Percentiles rank a stretch among this genome's conserved stretches.
These are phyloP conservation scores for Ochlodes sylvanus DNA, from an alignment of 2,888 invertebrate species.

Conservation along the genomic window DNA sequence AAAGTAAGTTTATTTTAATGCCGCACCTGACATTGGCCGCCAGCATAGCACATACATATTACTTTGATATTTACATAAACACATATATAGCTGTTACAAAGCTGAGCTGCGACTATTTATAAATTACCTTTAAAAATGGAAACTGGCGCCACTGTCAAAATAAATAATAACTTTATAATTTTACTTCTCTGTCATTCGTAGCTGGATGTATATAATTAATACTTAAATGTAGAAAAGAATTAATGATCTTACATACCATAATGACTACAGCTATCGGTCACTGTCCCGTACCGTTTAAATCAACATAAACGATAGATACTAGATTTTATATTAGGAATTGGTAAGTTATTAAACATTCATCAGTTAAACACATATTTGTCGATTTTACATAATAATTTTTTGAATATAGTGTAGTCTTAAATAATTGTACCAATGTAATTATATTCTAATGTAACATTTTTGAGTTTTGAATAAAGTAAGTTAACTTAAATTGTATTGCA, in stretches of 20 bases:
- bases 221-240: neutral
- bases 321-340: neutral
- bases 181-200: neutral
- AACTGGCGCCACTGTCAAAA: conserved; percentile 81
- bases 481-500: neutral
- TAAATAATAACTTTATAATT: conserved; percentile 60
- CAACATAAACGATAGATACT: neutral
- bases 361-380: neutral
- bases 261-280: neutral
- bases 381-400: neutral
- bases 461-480: neutral
- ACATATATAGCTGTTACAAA: conserved; percentile 67
- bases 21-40: conserved; percentile 63
- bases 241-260: conserved; percentile 13
- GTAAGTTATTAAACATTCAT: neutral
- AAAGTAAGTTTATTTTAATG: conserved; percentile 65
- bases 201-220: neutral
- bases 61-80: conserved; percentile 57
- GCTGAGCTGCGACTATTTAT: conserved; percentile 69
- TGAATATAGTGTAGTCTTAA: neutral
- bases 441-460: neutral
- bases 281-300: neutral
- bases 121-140: conserved; percentile 83
- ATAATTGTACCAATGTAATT: neutral
- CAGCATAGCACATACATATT: conserved; percentile 68